Conservation (phyloP, 2,113 vertebrate genomes). For the Scomber scombrus region DNA sequence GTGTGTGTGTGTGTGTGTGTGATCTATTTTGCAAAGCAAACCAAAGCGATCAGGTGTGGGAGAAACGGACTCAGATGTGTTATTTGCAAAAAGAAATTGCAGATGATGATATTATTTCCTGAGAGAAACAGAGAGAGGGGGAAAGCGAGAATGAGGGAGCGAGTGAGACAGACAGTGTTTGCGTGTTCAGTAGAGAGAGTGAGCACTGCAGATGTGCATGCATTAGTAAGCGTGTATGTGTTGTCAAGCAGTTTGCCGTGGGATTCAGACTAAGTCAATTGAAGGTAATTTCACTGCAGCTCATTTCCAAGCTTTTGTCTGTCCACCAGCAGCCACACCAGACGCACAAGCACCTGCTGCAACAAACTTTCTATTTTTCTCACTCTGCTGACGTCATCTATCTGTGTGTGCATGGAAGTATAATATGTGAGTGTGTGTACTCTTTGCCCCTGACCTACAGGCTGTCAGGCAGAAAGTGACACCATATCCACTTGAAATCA, state of each 20-base stretch:
- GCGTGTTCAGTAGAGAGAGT: background rate
- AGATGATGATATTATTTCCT: constrained; percentile 45
- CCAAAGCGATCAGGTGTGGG: background rate
- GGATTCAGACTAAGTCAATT: constrained; percentile 54
- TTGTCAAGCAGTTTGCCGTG: constrained; percentile 35
- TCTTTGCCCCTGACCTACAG: constrained; percentile 55
- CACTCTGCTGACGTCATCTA: background rate
- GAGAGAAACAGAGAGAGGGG: constrained; percentile 12
- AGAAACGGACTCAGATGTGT: constrained; percentile 28
- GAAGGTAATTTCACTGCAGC: constrained; percentile 61
- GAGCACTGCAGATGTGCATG: constrained; percentile 38
- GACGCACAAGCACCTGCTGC: constrained; percentile 52
- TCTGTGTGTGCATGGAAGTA: constrained; percentile 1
- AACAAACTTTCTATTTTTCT: background rate
- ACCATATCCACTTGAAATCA: constrained; percentile 46
- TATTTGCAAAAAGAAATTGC: constrained; percentile 55
- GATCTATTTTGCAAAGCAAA: constrained; percentile 31
- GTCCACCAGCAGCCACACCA: constrained; percentile 30
- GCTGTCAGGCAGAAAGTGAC: constrained; percentile 47
- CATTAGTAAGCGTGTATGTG: constrained; percentile 22
- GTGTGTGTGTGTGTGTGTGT: too few relatives aligned
- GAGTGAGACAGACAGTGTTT: constrained; percentile 18
- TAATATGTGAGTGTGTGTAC: background rate
- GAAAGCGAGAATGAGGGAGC: background rate
- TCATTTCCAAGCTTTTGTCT: constrained; percentile 53